These are phyloP conservation scores for Drosophila kanekoi DNA, from an alignment of 2,888 invertebrate genomes.

Conservation along the genomic window DNA sequence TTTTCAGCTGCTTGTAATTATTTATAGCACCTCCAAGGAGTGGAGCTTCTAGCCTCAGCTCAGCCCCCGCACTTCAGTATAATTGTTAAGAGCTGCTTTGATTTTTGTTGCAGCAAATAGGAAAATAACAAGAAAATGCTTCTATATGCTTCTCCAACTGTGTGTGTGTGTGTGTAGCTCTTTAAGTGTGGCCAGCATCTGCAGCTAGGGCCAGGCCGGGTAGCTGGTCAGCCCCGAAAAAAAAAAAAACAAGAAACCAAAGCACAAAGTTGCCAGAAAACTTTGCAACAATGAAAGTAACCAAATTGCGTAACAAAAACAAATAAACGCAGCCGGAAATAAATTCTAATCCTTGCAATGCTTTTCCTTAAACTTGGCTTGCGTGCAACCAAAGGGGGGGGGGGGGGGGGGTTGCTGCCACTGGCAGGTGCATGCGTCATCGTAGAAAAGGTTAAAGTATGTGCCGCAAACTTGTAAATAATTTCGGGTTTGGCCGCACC, in stretches of 20 bases:
- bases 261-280: slow-evolving; percentile 44
- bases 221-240: slow-evolving; percentile 42
- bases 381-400: background rate
- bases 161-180: background rate
- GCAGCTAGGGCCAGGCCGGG: background rate
- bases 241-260: slow-evolving; percentile 14
- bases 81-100: slow-evolving; percentile 51
- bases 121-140: slow-evolving; percentile 1
- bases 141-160: background rate
- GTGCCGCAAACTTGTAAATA: slow-evolving; percentile 67
- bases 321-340: slow-evolving; percentile 46
- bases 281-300: slow-evolving; percentile 40
- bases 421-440: slow-evolving; percentile 73
- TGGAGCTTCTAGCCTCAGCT: slow-evolving; percentile 18
- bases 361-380: slow-evolving; percentile 26
- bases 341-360: slow-evolving; percentile 58
- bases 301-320: slow-evolving; percentile 35
- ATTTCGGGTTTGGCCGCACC: slow-evolving; percentile 68
- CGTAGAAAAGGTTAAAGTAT: slow-evolving; percentile 68
- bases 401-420: background rate
- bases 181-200: slow-evolving; percentile 35
- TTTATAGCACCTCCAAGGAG: slow-evolving; percentile 69
- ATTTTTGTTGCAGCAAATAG: slow-evolving; percentile 26
- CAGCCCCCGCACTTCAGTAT: slow-evolving; percentile 14
- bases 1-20: slow-evolving; percentile 73